These are phyloP conservation scores for Pollicipes pollicipes DNA, from an alignment of 1,140 invertebrate species.

Conservation along the genomic window DNA sequence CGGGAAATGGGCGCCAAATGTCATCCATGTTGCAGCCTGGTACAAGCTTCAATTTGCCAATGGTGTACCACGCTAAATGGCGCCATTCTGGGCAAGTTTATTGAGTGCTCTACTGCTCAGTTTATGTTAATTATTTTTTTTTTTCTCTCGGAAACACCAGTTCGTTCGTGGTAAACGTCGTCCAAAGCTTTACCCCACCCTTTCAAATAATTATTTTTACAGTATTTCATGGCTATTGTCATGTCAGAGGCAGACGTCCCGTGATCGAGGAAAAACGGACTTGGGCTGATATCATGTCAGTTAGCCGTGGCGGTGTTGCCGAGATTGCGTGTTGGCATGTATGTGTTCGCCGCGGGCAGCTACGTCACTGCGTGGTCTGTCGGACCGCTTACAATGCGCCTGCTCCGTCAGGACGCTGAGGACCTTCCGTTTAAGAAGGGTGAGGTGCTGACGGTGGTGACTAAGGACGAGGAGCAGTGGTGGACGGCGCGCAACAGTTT, in stretches of 20 bases:
- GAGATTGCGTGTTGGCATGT: too few species aligned
- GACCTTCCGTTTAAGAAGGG: constrained; percentile 90
- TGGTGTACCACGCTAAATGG: too few species aligned
- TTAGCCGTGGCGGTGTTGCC: not conserved
- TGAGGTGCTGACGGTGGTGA: constrained; percentile 77
- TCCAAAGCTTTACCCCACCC: not conserved
- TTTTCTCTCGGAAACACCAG: not conserved
- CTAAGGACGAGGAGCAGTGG: constrained; percentile 93
- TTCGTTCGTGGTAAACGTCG: not conserved
- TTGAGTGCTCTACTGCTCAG: not conserved
- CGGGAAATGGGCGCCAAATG: too few species aligned
- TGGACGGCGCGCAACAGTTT: constrained; percentile 82
- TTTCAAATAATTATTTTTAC: not conserved
- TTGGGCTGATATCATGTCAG: too few species aligned
- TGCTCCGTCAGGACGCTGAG: constrained; percentile 81
- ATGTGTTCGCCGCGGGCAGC: too few species aligned
- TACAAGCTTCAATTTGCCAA: too few species aligned
- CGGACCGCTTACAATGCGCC: too few species aligned
- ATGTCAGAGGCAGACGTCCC: too few species aligned
- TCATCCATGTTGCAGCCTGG: not conserved
- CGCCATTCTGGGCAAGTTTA: too few species aligned
- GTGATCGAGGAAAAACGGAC: too few species aligned
- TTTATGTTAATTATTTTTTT: not conserved
- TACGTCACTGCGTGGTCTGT: too few species aligned
- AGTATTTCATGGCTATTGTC: too few species aligned